Conservation (phyloP, 2,113 vertebrate species). For the Lamprotornis superbus region DNA sequence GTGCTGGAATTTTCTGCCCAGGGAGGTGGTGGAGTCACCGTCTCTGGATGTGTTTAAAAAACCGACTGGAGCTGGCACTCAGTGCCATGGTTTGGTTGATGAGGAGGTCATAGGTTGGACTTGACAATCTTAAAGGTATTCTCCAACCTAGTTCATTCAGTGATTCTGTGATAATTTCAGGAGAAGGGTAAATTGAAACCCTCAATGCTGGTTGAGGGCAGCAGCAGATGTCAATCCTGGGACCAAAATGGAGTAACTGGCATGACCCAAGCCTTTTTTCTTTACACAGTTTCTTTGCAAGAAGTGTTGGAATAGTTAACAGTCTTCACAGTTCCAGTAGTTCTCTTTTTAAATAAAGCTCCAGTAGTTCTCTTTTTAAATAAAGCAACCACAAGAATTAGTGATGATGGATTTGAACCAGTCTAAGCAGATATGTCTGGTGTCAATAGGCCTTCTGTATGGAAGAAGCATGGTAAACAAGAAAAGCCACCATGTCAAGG, state of each 20-base stretch:
- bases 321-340: neutral
- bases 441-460: neutral
- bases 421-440: neutral
- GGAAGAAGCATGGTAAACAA: neutral
- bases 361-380: neutral
- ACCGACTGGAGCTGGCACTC: rapidly evolving
- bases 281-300: neutral
- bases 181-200: neutral
- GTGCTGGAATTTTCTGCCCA: neutral
- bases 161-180: neutral
- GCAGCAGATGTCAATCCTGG: too few species aligned
- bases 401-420: neutral
- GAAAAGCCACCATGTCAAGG: neutral
- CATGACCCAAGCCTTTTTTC: neutral
- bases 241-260: neutral
- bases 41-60: neutral
- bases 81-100: neutral
- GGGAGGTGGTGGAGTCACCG: neutral
- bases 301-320: neutral
- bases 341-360: neutral
- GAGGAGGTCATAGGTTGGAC: neutral
- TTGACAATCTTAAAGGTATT: neutral
- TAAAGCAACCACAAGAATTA: neutral
- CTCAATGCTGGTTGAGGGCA: neutral
- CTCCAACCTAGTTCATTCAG: neutral